phyloP scores from a whole-genome alignment of 1,140 invertebrate genomes.

The Drosophila mauritiana region DNA sequence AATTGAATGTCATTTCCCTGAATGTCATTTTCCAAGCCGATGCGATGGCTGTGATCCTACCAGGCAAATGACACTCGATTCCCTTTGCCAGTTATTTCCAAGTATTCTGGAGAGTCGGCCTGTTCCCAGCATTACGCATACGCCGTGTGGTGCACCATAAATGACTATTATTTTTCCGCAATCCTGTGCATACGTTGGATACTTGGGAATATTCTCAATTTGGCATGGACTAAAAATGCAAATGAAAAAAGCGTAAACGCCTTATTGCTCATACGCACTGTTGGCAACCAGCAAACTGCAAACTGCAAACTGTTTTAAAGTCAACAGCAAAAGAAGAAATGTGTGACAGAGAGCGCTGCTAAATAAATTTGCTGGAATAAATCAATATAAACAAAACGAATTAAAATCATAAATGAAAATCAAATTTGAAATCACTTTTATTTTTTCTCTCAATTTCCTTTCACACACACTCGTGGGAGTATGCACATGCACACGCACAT shows the following conservation, averaged over 20 bases:
- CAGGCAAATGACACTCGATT: not conserved
- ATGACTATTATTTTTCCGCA: not conserved
- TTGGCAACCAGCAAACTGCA: not conserved
- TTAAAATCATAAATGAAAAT: constrained; percentile 58
- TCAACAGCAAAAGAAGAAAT: not conserved
- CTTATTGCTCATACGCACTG: constrained; percentile 40
- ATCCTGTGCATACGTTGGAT: not conserved
- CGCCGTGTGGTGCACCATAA: not conserved
- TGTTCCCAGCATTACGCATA: not conserved
- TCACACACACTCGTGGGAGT: not conserved
- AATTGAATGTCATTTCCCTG: not conserved
- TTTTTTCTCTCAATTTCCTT: constrained; percentile 16
- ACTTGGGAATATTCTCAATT: no score
- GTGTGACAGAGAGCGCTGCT: not conserved
- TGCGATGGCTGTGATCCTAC: not conserved
- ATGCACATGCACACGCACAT: no score
- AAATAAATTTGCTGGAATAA: constrained; percentile 43
- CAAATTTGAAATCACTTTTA: constrained; percentile 41
- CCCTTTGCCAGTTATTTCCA: not conserved
- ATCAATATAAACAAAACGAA: constrained; percentile 50
- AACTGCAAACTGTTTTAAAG: not conserved
- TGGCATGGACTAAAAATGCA: not conserved
- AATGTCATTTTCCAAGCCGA: not conserved
- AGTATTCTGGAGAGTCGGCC: not conserved
- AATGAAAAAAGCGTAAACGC: constrained; percentile 10